These are phyloP conservation scores for Clarias pachynema DNA, from an alignment of 2,797 vertebrate species.

Conservation along the genomic window DNA sequence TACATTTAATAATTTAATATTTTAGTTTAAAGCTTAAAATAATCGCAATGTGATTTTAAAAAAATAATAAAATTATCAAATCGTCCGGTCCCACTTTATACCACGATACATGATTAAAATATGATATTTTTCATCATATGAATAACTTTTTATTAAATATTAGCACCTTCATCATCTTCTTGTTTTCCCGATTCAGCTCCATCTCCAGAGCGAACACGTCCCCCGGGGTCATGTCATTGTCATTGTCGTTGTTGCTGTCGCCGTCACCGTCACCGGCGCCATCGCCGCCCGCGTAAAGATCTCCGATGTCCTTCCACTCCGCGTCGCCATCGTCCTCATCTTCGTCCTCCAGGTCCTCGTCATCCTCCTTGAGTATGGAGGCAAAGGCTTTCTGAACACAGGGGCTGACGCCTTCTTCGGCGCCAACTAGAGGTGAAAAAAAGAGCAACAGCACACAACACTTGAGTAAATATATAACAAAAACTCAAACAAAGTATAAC, in stretches of 20 bases:
- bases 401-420: slow-evolving; percentile 87
- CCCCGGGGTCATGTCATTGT: slow-evolving; percentile 78
- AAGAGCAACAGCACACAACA: neutral
- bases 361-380: slow-evolving; percentile 87
- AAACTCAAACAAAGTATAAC: neutral
- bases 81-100: too few relatives aligned
- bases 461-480: neutral
- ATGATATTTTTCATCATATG: too few relatives aligned
- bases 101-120: too few relatives aligned
- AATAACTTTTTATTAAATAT: too few relatives aligned
- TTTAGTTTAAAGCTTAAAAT: too few relatives aligned
- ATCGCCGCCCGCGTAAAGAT: slow-evolving; percentile 68
- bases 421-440: neutral
- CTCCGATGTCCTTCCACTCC: slow-evolving; percentile 80
- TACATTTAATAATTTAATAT: too few relatives aligned
- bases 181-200: slow-evolving; percentile 94
- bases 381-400: slow-evolving; percentile 92
- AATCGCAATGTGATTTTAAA: too few relatives aligned
- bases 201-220: slow-evolving; percentile 96
- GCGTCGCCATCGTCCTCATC: slow-evolving; percentile 78
- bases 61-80: too few relatives aligned
- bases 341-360: slow-evolving; percentile 71
- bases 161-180: slow-evolving; percentile 92
- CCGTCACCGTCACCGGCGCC: slow-evolving; percentile 70
- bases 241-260: slow-evolving; percentile 50